These are phyloP conservation scores for Datnioides undecimradiatus DNA, from an alignment of 2,113 vertebrate genomes.

Conservation along the genomic window DNA sequence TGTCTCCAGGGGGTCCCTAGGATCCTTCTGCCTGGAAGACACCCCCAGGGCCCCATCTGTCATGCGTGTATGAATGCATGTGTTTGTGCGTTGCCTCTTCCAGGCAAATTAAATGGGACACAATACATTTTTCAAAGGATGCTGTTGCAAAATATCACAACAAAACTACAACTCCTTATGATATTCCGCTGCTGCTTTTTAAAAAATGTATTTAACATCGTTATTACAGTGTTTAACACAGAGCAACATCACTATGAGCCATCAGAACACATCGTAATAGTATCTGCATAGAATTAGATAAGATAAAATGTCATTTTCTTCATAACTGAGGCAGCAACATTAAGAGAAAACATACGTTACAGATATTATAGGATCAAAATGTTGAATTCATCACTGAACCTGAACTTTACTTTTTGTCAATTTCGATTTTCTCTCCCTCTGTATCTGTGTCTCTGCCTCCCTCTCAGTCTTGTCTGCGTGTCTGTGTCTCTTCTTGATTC, in stretches of 20 bases:
- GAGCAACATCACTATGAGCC: conserved; percentile 8
- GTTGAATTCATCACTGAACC: neutral
- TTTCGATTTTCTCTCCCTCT: neutral
- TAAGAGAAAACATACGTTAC: neutral
- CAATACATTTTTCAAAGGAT: neutral
- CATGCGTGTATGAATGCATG: conserved; percentile 14
- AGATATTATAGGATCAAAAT: conserved; percentile 5
- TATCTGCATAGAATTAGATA: neutral
- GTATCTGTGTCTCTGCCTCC: neutral
- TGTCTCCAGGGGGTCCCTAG: conserved; percentile 58
- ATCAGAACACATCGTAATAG: neutral
- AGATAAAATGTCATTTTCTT: neutral
- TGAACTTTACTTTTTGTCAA: neutral
- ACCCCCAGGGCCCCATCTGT: conserved; percentile 72
- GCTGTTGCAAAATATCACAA: neutral
- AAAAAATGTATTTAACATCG: too few species aligned
- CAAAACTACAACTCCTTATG: neutral
- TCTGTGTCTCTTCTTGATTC: conserved; percentile 31
- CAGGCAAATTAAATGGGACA: neutral
- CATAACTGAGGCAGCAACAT: neutral
- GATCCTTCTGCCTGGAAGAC: conserved; percentile 66
- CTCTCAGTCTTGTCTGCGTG: neutral
- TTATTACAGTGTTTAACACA: too few species aligned
- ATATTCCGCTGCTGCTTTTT: neutral
- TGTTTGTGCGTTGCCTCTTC: conserved; percentile 26